Evolutionary conservation across 2,113 vertebrate species (phyloP).

Genomic region (Orycteropus afer): DNA sequence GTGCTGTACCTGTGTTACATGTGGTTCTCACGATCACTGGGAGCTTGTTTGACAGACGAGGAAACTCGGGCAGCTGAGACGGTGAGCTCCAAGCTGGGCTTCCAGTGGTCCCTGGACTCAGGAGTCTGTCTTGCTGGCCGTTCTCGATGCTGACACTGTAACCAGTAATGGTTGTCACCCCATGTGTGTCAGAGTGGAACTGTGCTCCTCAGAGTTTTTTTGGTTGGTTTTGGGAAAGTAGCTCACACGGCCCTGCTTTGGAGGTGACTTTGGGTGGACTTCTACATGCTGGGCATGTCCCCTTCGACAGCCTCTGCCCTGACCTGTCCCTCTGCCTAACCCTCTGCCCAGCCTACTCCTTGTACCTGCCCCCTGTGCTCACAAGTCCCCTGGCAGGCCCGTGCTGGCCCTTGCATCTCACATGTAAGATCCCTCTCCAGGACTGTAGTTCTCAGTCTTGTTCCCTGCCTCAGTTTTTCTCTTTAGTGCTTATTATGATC

Average conservation of each 20-base stretch:
- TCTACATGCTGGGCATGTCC: too few relatives aligned
- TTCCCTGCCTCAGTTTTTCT: background rate
- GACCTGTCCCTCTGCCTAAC: background rate
- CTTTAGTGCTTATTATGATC: background rate
- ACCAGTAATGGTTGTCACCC: background rate
- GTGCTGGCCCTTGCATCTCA: background rate
- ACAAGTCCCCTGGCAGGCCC: background rate
- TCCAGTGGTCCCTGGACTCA: background rate
- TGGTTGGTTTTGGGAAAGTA: background rate
- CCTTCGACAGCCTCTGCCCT: background rate
- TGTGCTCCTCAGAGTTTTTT: background rate
- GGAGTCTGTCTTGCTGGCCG: background rate
- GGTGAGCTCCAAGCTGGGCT: background rate
- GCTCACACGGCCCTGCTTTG: background rate
- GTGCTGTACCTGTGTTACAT: background rate
- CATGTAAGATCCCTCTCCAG: rapidly evolving
- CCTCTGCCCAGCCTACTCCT: rapidly evolving
- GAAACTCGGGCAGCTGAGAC: background rate
- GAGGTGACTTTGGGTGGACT: background rate
- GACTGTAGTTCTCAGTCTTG: background rate
- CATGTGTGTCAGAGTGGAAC: background rate
- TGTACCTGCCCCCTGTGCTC: background rate
- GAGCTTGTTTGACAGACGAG: background rate
- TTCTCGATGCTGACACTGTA: background rate
- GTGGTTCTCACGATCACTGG: too few relatives aligned